Percentiles rank a stretch among this genome's conserved stretches.
phyloP scores from a whole-genome alignment of 1,140 invertebrate genomes.

The Laupala kohalensis region DNA sequence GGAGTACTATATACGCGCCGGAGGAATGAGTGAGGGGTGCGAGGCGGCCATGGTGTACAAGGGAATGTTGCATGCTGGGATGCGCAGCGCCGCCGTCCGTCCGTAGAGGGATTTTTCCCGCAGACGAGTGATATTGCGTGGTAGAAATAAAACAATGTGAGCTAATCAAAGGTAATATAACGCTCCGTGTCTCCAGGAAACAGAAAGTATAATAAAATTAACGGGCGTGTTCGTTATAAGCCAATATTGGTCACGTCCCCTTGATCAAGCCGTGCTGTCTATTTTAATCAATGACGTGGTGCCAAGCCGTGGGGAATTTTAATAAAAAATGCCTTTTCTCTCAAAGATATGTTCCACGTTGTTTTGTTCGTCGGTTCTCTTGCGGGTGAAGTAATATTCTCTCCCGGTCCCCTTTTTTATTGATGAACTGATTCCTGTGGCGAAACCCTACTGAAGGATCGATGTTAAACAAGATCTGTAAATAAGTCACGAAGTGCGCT shows the following conservation, averaged over 20 bases:
- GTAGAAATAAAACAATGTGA: not conserved
- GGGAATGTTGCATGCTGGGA: too few relatives aligned
- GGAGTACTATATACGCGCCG: not conserved
- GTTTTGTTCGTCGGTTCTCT: not conserved
- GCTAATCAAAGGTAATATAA: not conserved
- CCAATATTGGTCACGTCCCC: not conserved
- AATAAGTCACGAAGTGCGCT: not conserved
- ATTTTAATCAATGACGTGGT: not conserved
- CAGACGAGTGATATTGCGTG: not conserved
- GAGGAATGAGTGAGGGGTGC: not conserved
- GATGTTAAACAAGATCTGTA: not conserved
- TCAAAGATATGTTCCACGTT: not conserved
- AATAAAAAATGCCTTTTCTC: not conserved
- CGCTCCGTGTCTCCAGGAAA: not conserved
- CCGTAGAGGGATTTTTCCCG: not conserved
- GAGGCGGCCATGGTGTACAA: not conserved
- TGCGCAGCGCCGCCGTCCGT: too few relatives aligned
- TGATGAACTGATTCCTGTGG: not conserved
- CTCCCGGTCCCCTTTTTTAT: not conserved
- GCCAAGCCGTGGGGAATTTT: not conserved
- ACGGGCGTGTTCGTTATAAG: not conserved
- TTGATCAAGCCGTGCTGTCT: not conserved
- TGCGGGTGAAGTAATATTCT: not conserved
- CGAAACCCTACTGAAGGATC: not conserved
- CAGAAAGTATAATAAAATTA: not conserved